Percentiles rank a stretch among this genome's conserved stretches.
phyloP scores from a whole-genome alignment of 2,888 invertebrate genomes.

The Cheilosia vulpina region DNA sequence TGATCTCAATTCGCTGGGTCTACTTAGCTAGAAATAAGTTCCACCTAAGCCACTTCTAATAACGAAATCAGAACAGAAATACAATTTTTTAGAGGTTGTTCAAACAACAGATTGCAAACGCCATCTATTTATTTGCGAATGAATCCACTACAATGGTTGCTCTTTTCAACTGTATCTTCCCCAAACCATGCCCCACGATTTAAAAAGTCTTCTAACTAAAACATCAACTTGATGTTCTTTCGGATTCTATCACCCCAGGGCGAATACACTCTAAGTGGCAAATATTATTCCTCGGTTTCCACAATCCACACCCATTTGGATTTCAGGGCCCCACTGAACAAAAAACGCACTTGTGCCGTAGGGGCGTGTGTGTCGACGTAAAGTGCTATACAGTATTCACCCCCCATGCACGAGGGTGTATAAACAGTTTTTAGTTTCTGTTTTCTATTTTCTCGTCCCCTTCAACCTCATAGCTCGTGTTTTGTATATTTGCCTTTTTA shows the following conservation, averaged over 20 bases:
- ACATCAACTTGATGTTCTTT: neutral
- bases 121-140: neutral
- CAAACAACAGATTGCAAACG: neutral
- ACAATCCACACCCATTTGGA: neutral
- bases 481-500: conserved; percentile 41
- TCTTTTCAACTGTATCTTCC: neutral
- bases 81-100: too few relatives aligned
- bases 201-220: neutral
- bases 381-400: neutral
- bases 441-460: conserved; percentile 8
- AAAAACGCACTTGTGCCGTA: conserved; percentile 39
- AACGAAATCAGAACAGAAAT: too few relatives aligned
- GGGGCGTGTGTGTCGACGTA: conserved; percentile 7
- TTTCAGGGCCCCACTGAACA: conserved; percentile 47
- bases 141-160: neutral
- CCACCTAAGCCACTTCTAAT: too few relatives aligned
- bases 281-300: conserved; percentile 6
- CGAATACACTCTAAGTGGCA: conserved; percentile 12
- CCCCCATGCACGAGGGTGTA: conserved; percentile 12
- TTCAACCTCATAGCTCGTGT: neutral
- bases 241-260: neutral
- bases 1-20: too few relatives aligned
- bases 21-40: too few relatives aligned
- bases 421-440: conserved; percentile 38
- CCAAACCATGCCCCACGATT: neutral